phyloP scores from a whole-genome alignment of 2,113 vertebrate species.

The Ceyx margarethae region DNA sequence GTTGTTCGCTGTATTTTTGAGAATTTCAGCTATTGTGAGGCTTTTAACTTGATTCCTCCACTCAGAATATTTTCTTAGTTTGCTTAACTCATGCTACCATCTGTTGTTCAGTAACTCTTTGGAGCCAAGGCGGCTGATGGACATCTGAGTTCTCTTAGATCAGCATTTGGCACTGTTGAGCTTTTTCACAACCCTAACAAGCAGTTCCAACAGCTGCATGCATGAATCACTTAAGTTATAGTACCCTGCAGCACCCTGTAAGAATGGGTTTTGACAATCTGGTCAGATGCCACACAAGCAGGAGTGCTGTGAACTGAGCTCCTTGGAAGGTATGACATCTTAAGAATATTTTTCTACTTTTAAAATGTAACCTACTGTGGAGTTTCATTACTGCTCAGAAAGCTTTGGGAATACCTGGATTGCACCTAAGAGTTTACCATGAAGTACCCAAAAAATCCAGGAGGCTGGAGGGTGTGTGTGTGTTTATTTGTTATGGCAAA shows the following conservation, averaged over 20 bases:
- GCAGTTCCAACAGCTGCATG: slow-evolving; percentile 62
- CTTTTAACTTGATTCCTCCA: slow-evolving; percentile 18
- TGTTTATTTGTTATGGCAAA: background rate
- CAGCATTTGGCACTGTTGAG: slow-evolving; percentile 57
- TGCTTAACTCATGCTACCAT: slow-evolving; percentile 57
- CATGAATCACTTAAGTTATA: slow-evolving; percentile 58
- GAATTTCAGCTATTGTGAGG: background rate
- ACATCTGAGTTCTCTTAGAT: slow-evolving; percentile 61
- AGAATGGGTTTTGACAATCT: slow-evolving; percentile 43
- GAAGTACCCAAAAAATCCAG: background rate
- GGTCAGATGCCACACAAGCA: slow-evolving; percentile 22
- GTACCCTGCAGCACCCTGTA: slow-evolving; percentile 40
- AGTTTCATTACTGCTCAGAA: background rate
- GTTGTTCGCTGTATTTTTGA: background rate
- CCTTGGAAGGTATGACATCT: background rate
- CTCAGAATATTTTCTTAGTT: slow-evolving; percentile 46
- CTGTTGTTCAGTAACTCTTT: slow-evolving; percentile 51
- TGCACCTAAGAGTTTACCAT: background rate
- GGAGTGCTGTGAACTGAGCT: background rate
- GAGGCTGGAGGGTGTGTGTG: background rate
- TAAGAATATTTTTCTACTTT: background rate
- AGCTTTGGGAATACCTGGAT: background rate
- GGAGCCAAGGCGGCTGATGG: slow-evolving; percentile 50
- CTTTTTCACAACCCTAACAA: slow-evolving; percentile 59
- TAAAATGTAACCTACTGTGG: background rate